phyloP scores from a whole-genome alignment of 2,888 invertebrate species.

The Protophormia terraenovae region DNA sequence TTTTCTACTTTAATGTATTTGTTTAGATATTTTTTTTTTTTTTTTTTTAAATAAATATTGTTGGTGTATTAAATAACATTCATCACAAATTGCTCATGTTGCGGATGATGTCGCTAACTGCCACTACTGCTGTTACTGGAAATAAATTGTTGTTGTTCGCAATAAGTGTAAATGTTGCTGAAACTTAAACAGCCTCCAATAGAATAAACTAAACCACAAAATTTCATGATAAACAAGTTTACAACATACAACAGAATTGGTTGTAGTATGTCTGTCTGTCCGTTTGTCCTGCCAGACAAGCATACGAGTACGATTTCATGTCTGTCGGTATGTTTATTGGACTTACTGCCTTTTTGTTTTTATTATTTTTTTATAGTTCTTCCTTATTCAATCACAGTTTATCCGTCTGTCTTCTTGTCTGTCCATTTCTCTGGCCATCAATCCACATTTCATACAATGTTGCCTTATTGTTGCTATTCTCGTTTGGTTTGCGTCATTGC shows the following conservation, averaged over 20 bases:
- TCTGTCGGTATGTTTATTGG: constrained; percentile 18
- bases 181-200: constrained; percentile 42
- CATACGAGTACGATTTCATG: constrained; percentile 4
- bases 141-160: constrained; percentile 20
- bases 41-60: constrained; percentile 28
- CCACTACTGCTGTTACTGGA: constrained; percentile 6
- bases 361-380: constrained; percentile 4
- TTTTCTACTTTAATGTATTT: constrained; percentile 5
- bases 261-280: background rate
- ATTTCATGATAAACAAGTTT: constrained; percentile 49
- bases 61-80: constrained; percentile 64
- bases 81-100: constrained; percentile 63
- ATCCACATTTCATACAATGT: constrained; percentile 29
- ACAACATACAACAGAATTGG: constrained; percentile 5
- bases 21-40: background rate
- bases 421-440: constrained; percentile 36
- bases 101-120: constrained; percentile 32
- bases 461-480: constrained; percentile 11
- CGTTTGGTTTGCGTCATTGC: constrained; percentile 59
- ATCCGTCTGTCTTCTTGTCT: constrained; percentile 34
- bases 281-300: background rate
- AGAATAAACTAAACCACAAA: constrained; percentile 34
- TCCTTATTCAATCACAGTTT: constrained; percentile 58
- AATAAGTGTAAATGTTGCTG: constrained; percentile 23
- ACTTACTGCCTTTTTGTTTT: background rate